phyloP scores from a whole-genome alignment of 2,797 vertebrate genomes.

The Hozukius guyotensis region DNA sequence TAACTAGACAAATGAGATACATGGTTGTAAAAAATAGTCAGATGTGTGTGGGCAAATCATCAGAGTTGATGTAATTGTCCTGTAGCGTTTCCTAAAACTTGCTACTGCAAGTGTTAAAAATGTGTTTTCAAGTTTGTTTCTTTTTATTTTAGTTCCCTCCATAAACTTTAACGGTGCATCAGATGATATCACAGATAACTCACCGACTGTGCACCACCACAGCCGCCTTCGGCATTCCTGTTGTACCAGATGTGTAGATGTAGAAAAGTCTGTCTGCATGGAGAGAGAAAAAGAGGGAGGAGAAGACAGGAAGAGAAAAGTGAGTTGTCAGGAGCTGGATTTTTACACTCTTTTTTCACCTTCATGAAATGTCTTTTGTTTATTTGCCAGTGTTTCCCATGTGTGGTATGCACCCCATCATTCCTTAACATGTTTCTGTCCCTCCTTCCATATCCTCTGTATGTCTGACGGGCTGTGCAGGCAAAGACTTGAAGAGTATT shows the following conservation, averaged over 20 bases:
- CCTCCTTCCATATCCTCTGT: background rate
- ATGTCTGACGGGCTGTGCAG: constrained; percentile 32
- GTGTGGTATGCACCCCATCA: constrained; percentile 24
- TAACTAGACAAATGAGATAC: background rate
- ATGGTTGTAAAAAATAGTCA: background rate
- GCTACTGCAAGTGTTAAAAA: background rate
- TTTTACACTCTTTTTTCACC: background rate
- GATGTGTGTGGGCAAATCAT: background rate
- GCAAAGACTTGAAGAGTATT: constrained; percentile 62
- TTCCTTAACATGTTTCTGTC: constrained; percentile 30
- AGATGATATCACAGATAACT: constrained; percentile 33
- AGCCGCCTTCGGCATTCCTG: constrained; percentile 90
- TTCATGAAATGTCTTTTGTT: background rate
- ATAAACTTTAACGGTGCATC: background rate
- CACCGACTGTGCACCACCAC: constrained; percentile 90
- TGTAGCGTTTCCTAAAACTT: background rate
- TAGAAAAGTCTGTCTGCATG: constrained; percentile 87
- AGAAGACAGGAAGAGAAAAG: background rate
- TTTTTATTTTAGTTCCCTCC: background rate
- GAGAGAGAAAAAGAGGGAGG: background rate
- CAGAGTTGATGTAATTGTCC: background rate
- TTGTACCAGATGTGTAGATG: constrained; percentile 92
- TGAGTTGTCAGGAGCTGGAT: background rate
- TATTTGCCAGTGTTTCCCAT: background rate
- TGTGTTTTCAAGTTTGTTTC: background rate